These are phyloP conservation scores for Apamea epomidion DNA, from an alignment of 2,888 invertebrate genomes.

Conservation along the genomic window DNA sequence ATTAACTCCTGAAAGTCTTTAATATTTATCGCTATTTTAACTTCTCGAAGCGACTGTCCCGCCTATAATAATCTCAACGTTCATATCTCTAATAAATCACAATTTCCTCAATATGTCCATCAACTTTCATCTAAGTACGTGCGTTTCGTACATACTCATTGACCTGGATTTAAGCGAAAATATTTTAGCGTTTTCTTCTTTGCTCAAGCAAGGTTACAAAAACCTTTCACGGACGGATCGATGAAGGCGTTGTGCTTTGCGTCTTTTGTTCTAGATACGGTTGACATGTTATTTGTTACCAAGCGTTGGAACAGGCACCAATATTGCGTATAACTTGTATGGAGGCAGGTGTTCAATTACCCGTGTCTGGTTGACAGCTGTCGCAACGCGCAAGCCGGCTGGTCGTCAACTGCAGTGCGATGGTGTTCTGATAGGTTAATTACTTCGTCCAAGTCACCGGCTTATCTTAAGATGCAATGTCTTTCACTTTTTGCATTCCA, in stretches of 20 bases:
- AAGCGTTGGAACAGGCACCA: constrained; percentile 65
- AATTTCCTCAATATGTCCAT: constrained; percentile 69
- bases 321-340: constrained; percentile 52
- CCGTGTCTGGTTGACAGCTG: constrained; percentile 70
- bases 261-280: constrained; percentile 66
- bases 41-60: constrained; percentile 8
- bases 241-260: constrained; percentile 64
- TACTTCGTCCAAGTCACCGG: constrained; percentile 62
- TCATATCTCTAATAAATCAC: constrained; percentile 62
- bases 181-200: constrained; percentile 75
- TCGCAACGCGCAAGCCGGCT: constrained; percentile 72
- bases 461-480: constrained; percentile 55
- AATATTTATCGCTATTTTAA: background rate
- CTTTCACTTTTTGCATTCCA: constrained; percentile 67
- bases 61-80: constrained; percentile 1
- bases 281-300: constrained; percentile 60
- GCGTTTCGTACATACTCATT: constrained; percentile 69
- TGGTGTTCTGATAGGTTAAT: constrained; percentile 66
- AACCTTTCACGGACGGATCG: constrained; percentile 77
- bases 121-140: constrained; percentile 76
- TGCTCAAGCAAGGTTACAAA: constrained; percentile 73
- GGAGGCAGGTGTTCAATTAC: constrained; percentile 72
- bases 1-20: background rate
- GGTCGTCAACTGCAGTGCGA: constrained; percentile 62
- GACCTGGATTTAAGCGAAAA: constrained; percentile 75